Base-by-base conservation (phyloP, 1,140 invertebrate species). In the Drosophila sproati region DNA sequence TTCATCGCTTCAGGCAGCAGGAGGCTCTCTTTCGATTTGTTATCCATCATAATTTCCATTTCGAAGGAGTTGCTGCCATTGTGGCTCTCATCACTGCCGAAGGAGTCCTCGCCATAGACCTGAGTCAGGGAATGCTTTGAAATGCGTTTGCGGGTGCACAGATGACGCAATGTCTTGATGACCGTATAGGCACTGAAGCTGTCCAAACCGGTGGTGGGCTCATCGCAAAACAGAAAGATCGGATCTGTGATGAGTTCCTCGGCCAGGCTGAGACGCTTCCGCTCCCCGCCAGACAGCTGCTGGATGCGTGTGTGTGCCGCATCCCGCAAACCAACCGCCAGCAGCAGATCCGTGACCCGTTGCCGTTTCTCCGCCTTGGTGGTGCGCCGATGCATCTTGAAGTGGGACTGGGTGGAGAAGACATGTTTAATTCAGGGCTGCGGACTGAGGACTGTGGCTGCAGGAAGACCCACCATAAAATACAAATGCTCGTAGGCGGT, bases 181-280 rank as follows among this genome's bases (percentile, higher is more conserved):
- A 98, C 95, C 7, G 95, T 93, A 37, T 95, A 95, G 1, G 97
- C 96, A 69, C 95, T 96, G 82, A 94, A 97, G 92, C 96, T 97
- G 88, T 98, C 97, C 10, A 98, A 89, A 0, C 97, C 96, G 0
- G 96, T 96, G 1, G 96, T 97, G 5, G 96, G 96, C 83, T 97
- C 96, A 91, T 97, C 96, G 80, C 96, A 96, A 90, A 97, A 97
- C 7, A 97, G 86, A 51, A 97, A 94, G 29, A 94, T 94, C 10
- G 96, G 96, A 91, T 97, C 96, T 59, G 95, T 96, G 4, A 97
- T 93, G 0, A 97, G 93, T 95, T 98, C 97, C 50, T 96, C 96
- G 45, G 97, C 98, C 77, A 98, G 94, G 1, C 97, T 95, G 5
- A 98, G 93, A 79, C 97, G 94, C 91, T 98, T 98, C 80, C 95